A percentile compares a stretch with the other conserved stretches of the same genome.
Conservation (phyloP, 1,140 invertebrate genomes). For the Platorchestia sp. region DNA sequence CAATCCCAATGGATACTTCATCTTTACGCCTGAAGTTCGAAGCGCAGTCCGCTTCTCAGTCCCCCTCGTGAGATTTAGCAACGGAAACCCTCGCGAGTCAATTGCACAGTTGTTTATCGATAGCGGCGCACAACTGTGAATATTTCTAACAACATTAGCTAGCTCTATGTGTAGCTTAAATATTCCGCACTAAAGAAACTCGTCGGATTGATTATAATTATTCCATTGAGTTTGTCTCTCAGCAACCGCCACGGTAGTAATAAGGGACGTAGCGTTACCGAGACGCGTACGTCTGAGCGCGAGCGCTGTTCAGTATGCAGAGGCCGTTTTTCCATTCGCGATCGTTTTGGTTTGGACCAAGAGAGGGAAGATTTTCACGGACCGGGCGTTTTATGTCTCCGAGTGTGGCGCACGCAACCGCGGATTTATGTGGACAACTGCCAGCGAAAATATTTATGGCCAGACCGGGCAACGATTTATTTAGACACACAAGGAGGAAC, state of each 20-base stretch:
- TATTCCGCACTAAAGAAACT: neutral
- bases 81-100: neutral
- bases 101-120: neutral
- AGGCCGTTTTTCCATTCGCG: neutral
- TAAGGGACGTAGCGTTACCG: neutral
- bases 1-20: too few relatives aligned
- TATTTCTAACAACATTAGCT: neutral
- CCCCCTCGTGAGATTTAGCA: neutral
- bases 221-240: neutral
- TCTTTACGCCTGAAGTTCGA: too few relatives aligned
- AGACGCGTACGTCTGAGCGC: neutral
- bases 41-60: too few relatives aligned
- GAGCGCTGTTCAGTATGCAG: neutral
- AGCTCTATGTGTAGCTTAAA: neutral
- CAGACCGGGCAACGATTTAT: constrained; percentile 39
- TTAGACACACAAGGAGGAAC: constrained; percentile 51
- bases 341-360: constrained; percentile 28
- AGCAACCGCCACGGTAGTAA: neutral
- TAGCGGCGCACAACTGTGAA: neutral
- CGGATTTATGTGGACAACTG: constrained; percentile 53
- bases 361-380: constrained; percentile 28
- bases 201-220: neutral
- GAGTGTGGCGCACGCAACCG: constrained; percentile 36
- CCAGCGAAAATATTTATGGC: constrained; percentile 45
- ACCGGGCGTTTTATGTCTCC: neutral